Conservation (phyloP, 2,797 vertebrate genomes). For the Sylvilagus floridanus region DNA sequence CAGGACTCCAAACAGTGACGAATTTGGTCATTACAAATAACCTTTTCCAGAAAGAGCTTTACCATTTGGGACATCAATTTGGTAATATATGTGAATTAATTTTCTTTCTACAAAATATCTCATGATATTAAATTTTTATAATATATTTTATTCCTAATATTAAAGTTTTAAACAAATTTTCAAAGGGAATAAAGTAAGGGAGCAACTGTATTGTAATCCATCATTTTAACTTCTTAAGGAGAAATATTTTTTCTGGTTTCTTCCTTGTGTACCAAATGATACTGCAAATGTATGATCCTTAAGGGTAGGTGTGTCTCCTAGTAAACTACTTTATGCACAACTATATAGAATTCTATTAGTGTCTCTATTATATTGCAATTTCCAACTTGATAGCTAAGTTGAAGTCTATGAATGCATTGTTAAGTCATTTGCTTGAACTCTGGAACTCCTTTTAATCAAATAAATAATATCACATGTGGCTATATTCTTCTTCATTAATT, state of each 20-base stretch:
- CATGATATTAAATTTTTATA: constrained; percentile 82
- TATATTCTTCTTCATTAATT: not conserved
- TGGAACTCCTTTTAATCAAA: not conserved
- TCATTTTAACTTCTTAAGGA: constrained; percentile 44
- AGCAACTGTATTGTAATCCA: not conserved
- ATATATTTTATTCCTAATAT: constrained; percentile 66
- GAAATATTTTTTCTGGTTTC: constrained; percentile 57
- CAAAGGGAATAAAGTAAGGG: not conserved
- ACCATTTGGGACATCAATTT: constrained; percentile 83
- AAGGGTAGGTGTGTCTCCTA: not conserved
- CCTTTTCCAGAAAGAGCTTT: constrained; percentile 88
- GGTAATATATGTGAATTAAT: constrained; percentile 88
- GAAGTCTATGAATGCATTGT: not conserved
- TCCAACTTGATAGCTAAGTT: not conserved
- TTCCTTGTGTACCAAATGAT: not conserved
- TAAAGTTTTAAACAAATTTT: constrained; percentile 68
- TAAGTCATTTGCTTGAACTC: constrained; percentile 12
- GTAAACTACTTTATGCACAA: not conserved
- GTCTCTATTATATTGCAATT: not conserved
- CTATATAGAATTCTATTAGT: not conserved
- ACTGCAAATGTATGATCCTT: not conserved
- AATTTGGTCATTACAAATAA: constrained; percentile 94
- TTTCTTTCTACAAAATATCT: constrained; percentile 85
- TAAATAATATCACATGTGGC: not conserved
- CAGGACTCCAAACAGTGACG: constrained; percentile 92